Evolutionary conservation across 37 sponge, comb jelly and placozoan genomes (phyloP).

Genomic region (Corticium candelabrum): DNA sequence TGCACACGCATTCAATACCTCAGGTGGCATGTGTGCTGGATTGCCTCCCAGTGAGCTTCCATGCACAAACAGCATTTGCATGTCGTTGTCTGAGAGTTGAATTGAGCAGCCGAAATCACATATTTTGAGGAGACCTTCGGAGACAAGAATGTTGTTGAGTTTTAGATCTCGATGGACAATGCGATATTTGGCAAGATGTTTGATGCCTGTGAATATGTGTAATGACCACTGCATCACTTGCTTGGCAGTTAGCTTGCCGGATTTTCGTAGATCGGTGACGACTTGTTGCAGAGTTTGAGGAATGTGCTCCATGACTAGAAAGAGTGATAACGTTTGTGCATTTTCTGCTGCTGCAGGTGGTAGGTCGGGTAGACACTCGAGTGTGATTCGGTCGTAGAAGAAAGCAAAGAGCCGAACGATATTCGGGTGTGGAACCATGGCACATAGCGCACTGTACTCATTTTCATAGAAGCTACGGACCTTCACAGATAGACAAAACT

Average conservation of each 20-base stretch:
- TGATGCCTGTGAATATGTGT: neutral
- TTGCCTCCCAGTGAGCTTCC: neutral
- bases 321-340: slow-evolving; percentile 40
- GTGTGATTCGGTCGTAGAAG: slow-evolving; percentile 64
- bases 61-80: neutral
- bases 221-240: neutral
- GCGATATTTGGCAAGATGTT: neutral
- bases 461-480: too few relatives aligned
- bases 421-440: slow-evolving; percentile 62
- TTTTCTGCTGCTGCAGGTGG: neutral
- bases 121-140: neutral
- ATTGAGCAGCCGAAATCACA: neutral
- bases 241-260: too few relatives aligned
- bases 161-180: neutral
- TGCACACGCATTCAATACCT: neutral
- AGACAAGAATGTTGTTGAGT: neutral
- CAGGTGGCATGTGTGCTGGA: neutral
- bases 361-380: slow-evolving; percentile 18
- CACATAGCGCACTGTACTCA: slow-evolving; percentile 72
- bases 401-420: slow-evolving; percentile 73
- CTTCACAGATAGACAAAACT: too few relatives aligned
- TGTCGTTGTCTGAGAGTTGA: neutral
- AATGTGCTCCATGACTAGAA: slow-evolving; percentile 57
- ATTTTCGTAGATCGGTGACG: too few relatives aligned
- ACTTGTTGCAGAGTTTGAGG: slow-evolving; percentile 28